These are phyloP conservation scores for Atlantisia rogersi DNA, from an alignment of 2,113 vertebrate species.

Conservation along the genomic window DNA sequence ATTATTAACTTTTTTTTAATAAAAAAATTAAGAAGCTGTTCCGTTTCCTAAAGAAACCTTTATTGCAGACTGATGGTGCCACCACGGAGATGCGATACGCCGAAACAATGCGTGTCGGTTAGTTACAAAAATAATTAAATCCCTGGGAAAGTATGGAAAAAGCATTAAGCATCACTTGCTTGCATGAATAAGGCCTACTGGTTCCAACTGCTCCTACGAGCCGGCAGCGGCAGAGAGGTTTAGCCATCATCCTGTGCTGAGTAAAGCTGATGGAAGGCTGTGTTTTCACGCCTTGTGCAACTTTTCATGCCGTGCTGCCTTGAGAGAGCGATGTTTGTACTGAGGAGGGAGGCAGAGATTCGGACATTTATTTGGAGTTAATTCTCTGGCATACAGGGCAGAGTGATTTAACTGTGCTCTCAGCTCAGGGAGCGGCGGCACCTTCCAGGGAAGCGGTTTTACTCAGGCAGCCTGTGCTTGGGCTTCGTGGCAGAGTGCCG, in stretches of 20 bases:
- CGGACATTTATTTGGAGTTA: neutral
- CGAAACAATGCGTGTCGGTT: neutral
- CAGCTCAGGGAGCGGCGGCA: rapidly evolving
- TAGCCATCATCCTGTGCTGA: neutral
- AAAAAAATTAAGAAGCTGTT: constrained; percentile 52
- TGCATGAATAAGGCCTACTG: neutral
- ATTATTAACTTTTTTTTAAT: constrained; percentile 60
- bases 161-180: neutral
- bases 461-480: neutral
- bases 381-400: neutral
- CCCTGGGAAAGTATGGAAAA: neutral
- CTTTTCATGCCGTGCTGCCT: neutral
- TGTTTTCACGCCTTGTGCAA: neutral
- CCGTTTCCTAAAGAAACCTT: constrained; percentile 22
- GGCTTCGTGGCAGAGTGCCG: neutral
- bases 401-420: neutral
- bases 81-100: neutral
- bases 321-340: neutral
- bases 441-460: neutral
- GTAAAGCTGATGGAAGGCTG: neutral
- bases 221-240: neutral
- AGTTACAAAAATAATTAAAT: neutral
- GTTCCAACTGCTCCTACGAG: neutral
- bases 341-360: neutral
- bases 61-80: neutral